phyloP scores from a whole-genome alignment of 2,888 invertebrate species.

The Sminthurides aquaticus region DNA sequence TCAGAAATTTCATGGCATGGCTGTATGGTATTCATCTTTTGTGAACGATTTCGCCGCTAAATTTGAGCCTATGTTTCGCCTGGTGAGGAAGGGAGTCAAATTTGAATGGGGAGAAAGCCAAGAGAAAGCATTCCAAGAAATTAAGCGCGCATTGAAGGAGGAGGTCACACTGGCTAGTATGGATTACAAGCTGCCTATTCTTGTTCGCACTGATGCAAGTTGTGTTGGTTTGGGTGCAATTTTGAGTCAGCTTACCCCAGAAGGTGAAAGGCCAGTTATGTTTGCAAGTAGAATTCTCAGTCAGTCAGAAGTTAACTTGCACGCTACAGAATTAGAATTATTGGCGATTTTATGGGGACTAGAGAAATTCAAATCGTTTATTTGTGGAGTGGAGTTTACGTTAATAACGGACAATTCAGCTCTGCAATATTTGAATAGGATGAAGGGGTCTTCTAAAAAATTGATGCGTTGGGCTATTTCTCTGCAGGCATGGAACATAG shows the following conservation, averaged over 20 bases:
- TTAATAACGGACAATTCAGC: slow-evolving; percentile 37
- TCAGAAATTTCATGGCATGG: too few species aligned
- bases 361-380: slow-evolving; percentile 34
- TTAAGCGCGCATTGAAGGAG: too few species aligned
- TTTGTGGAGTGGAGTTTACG: slow-evolving; percentile 31
- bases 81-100: too few species aligned
- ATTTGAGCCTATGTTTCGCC: too few species aligned
- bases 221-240: slow-evolving; percentile 40
- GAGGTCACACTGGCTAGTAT: too few species aligned
- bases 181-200: too few species aligned
- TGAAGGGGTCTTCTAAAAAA: slow-evolving; percentile 13
- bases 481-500: slow-evolving; percentile 19
- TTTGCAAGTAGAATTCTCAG: slow-evolving; percentile 27
- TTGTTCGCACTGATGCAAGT: slow-evolving; percentile 40
- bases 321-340: slow-evolving; percentile 32
- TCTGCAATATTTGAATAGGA: slow-evolving; percentile 12
- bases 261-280: slow-evolving; percentile 22
- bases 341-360: slow-evolving; percentile 35
- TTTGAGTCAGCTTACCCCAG: slow-evolving; percentile 33
- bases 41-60: too few species aligned
- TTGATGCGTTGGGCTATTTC: slow-evolving; percentile 21
- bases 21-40: too few species aligned
- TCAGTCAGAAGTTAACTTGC: slow-evolving; percentile 19
- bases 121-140: too few species aligned
- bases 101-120: too few species aligned